These are phyloP conservation scores for Loris lydekkerianus DNA, from an alignment of 2,797 vertebrate species.

Conservation along the genomic window DNA sequence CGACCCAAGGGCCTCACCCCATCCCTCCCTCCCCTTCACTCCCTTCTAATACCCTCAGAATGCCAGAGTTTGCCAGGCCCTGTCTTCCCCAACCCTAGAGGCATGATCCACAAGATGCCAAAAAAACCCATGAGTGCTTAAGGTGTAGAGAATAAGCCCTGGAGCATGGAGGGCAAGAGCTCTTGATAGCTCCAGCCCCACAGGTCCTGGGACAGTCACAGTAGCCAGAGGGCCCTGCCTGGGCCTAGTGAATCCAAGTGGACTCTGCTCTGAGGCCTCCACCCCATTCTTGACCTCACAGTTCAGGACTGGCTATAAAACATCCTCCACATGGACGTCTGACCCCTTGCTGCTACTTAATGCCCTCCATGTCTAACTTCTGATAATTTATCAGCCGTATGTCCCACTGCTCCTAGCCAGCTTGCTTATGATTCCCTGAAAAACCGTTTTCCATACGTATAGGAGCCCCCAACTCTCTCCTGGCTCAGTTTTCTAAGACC, in stretches of 20 bases:
- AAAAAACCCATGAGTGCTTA: not conserved
- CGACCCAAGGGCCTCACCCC: slow-evolving; percentile 4
- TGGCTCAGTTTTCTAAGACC: not conserved
- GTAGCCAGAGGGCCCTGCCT: not conserved
- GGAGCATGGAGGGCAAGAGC: not conserved
- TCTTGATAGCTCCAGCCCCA: not conserved
- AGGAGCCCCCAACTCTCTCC: not conserved
- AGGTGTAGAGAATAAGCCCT: not conserved
- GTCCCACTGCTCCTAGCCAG: not conserved
- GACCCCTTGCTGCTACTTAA: not conserved
- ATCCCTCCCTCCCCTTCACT: slow-evolving; percentile 18
- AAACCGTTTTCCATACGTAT: not conserved
- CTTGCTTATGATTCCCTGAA: not conserved
- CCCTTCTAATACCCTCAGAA: not conserved
- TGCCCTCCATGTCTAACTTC: not conserved
- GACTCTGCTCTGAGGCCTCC: slow-evolving; percentile 66
- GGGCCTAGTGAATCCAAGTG: not conserved
- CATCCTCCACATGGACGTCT: not conserved
- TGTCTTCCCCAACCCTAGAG: not conserved
- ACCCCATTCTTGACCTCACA: slow-evolving; percentile 18
- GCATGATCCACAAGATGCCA: not conserved
- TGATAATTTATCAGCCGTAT: not conserved
- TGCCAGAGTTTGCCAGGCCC: not conserved
- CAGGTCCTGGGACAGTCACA: not conserved
- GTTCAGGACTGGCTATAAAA: slow-evolving; percentile 5